Evolutionary conservation across 2,888 invertebrate genomes (phyloP).

Genomic region (Rotaria socialis): DNA sequence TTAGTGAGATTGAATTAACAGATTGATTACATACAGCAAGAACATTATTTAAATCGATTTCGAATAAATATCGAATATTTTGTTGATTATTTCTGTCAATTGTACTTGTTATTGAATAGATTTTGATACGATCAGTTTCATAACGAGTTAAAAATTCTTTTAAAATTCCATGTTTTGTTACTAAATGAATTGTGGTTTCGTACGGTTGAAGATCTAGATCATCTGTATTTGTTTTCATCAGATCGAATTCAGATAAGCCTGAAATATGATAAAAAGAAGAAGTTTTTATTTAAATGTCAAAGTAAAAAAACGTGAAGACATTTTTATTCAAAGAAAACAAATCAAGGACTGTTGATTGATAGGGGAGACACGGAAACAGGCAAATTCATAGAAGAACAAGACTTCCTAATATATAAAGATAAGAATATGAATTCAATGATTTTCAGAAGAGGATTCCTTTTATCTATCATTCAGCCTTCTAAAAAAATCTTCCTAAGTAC

Average conservation of each 20-base stretch:
- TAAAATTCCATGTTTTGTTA: slow-evolving; percentile 13
- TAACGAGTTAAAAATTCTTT: background rate
- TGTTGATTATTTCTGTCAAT: background rate
- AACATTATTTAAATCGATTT: slow-evolving; percentile 20
- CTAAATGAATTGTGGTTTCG: background rate
- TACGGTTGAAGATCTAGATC: background rate
- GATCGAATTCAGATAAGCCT: slow-evolving; percentile 18
- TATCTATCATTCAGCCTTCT: too few relatives aligned
- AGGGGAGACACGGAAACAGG: too few relatives aligned
- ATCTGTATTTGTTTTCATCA: background rate
- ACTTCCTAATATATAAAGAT: too few relatives aligned
- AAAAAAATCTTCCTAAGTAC: too few relatives aligned
- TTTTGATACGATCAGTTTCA: background rate
- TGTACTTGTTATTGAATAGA: background rate
- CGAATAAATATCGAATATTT: background rate
- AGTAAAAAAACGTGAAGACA: too few relatives aligned
- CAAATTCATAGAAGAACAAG: too few relatives aligned
- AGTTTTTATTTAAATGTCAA: too few relatives aligned
- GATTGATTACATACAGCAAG: background rate
- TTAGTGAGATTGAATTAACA: background rate
- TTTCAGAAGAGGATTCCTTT: too few relatives aligned
- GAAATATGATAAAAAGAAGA: background rate
- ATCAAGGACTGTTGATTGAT: too few relatives aligned
- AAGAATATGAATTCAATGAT: too few relatives aligned
- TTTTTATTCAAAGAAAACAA: too few relatives aligned